Evolutionary conservation across 2,113 vertebrate genomes (phyloP).

Genomic region (Salvelinus namaycush): DNA sequence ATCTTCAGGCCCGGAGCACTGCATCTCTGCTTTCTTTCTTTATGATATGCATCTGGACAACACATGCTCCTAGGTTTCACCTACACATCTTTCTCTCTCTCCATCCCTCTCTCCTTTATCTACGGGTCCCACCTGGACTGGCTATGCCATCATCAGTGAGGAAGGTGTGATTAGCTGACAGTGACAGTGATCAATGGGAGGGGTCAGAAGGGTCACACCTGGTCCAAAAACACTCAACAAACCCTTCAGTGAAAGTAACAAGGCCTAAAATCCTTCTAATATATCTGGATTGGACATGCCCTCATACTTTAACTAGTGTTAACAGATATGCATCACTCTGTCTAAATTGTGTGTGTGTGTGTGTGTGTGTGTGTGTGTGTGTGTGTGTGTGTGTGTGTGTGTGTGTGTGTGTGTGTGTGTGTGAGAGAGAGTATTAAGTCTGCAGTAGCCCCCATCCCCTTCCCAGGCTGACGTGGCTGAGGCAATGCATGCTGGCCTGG

Average conservation of each 20-base stretch:
- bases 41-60: conserved; percentile 69
- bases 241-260: conserved; percentile 29
- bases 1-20: conserved; percentile 58
- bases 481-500: conserved; percentile 30
- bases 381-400: conserved; percentile 23
- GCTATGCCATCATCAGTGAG: conserved; percentile 18
- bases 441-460: conserved; percentile 18
- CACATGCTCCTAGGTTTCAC: conserved; percentile 62
- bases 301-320: neutral
- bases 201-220: conserved; percentile 39
- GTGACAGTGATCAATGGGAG: conserved; percentile 10
- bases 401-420: conserved; percentile 21
- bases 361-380: neutral
- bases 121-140: conserved; percentile 3
- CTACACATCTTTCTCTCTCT: conserved; percentile 26
- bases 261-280: neutral
- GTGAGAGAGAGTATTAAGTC: conserved; percentile 21
- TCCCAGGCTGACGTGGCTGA: conserved; percentile 66
- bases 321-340: neutral
- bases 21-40: conserved; percentile 27
- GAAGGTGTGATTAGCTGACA: conserved; percentile 22
- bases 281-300: too few relatives aligned
- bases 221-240: conserved; percentile 45
- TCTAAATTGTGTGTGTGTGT: neutral
- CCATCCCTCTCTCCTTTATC: conserved; percentile 2